A percentile compares a stretch with the other conserved stretches of the same genome.
Conservation (phyloP, 2,113 vertebrate species). For the Phrynosoma platyrhinos region DNA sequence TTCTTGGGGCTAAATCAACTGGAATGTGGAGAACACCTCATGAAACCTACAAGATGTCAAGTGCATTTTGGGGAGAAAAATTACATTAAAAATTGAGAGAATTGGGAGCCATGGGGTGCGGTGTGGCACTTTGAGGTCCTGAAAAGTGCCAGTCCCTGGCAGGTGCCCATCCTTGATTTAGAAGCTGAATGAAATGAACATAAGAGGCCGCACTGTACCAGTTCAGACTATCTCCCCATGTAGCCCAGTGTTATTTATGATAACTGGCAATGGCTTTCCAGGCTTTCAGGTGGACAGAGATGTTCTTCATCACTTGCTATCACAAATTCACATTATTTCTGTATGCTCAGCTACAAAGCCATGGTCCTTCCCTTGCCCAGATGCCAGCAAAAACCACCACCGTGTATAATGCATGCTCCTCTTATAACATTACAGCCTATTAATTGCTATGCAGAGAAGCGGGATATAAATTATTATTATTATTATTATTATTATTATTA, state of each 20-base stretch:
- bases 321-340: background rate
- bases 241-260: background rate
- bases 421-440: background rate
- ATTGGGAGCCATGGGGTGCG: too few relatives aligned
- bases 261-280: background rate
- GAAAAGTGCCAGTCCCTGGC: too few relatives aligned
- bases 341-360: background rate
- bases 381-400: background rate
- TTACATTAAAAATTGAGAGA: too few relatives aligned
- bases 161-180: background rate
- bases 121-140: too few relatives aligned
- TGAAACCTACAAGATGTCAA: too few relatives aligned
- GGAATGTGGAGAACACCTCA: too few relatives aligned
- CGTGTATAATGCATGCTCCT: background rate
- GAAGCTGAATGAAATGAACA: background rate
- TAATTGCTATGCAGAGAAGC: too few relatives aligned
- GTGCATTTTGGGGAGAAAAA: too few relatives aligned
- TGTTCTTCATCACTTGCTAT: background rate
- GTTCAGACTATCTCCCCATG: background rate
- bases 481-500: too few relatives aligned
- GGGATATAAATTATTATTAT: too few relatives aligned
- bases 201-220: background rate
- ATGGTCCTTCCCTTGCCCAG: background rate
- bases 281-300: background rate
- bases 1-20: too few relatives aligned